phyloP scores from a whole-genome alignment of 2,888 invertebrate species.

The Allolobophora icterica region DNA sequence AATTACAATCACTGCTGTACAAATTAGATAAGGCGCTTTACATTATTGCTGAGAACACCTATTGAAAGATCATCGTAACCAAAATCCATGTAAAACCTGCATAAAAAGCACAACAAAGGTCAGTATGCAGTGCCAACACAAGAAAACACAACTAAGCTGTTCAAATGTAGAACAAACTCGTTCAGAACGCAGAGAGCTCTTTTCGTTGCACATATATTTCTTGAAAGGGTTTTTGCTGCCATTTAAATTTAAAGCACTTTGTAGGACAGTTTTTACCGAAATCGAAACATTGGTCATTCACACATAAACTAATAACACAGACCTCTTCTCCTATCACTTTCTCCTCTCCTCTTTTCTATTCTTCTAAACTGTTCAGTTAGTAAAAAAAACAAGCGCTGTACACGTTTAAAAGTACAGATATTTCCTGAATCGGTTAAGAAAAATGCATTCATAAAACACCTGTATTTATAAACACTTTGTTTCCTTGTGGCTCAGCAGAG shows the following conservation, averaged over 20 bases:
- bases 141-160: background rate
- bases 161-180: background rate
- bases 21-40: background rate
- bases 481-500: background rate
- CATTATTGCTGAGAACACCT: conserved; percentile 21
- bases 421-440: conserved; percentile 12
- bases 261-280: background rate
- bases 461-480: background rate
- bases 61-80: background rate
- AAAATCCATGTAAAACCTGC: background rate
- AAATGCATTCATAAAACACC: conserved; percentile 17
- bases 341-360: background rate
- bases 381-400: background rate
- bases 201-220: background rate
- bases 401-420: background rate
- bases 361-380: background rate
- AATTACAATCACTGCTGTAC: conserved; percentile 28
- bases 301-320: background rate
- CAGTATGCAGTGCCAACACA: background rate
- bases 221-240: conserved; percentile 7
- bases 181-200: background rate
- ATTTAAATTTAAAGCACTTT: background rate
- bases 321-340: background rate
- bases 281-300: conserved; percentile 17
- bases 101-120: background rate